Evolutionary conservation across 2,888 invertebrate genomes (phyloP).

Genomic region (Pyrrhia umbra): DNA sequence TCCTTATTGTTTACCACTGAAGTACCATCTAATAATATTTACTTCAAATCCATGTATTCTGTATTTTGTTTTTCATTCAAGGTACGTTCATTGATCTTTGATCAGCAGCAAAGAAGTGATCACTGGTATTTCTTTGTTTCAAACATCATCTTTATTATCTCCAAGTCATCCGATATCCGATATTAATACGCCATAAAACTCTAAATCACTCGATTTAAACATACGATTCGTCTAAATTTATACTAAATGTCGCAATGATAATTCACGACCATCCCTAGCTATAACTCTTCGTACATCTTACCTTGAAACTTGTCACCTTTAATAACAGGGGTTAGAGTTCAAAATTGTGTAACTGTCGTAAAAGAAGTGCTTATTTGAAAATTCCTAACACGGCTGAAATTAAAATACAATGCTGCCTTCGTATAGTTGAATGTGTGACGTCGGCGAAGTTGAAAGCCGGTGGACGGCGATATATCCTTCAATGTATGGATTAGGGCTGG

Average conservation of each 20-base stretch:
- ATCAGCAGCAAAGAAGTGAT: slow-evolving; percentile 14
- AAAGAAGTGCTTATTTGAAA: slow-evolving; percentile 73
- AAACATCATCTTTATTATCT: slow-evolving; percentile 44
- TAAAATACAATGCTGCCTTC: slow-evolving; percentile 86
- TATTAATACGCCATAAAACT: slow-evolving; percentile 57
- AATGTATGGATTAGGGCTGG: slow-evolving; percentile 72
- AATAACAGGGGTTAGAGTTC: slow-evolving; percentile 47
- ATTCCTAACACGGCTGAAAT: slow-evolving; percentile 83
- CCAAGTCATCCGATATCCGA: slow-evolving; percentile 59
- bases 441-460: slow-evolving; percentile 84
- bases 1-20: too few relatives aligned
- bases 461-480: slow-evolving; percentile 84
- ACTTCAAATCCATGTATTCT: neutral
- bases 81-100: neutral
- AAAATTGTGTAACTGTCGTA: slow-evolving; percentile 53
- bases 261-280: slow-evolving; percentile 61
- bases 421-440: slow-evolving; percentile 81
- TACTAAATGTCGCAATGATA: slow-evolving; percentile 65
- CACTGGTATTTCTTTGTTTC: slow-evolving; percentile 3
- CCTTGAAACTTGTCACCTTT: slow-evolving; percentile 48
- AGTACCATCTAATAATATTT: too few relatives aligned
- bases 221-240: slow-evolving; percentile 70
- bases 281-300: slow-evolving; percentile 50
- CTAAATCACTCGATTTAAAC: slow-evolving; percentile 61
- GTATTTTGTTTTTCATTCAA: slow-evolving; percentile 5